phyloP scores from a whole-genome alignment of 2,797 vertebrate species.

The Natrix natrix region DNA sequence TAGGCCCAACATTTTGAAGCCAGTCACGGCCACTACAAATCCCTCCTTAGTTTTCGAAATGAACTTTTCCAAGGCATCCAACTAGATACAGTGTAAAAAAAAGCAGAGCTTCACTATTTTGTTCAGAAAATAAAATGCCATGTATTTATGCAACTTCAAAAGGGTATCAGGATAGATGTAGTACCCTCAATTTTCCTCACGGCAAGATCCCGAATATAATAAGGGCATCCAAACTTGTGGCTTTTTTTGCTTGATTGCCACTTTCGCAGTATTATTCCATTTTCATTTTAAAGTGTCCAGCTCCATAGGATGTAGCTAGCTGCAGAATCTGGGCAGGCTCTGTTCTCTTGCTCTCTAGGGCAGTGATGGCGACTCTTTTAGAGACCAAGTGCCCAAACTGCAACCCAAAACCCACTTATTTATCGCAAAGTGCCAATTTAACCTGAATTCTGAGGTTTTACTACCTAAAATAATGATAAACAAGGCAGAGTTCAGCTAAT shows the following conservation, averaged over 20 bases:
- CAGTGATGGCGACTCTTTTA: no score
- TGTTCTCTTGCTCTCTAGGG: not conserved
- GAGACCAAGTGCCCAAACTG: no score
- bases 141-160: not conserved
- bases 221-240: not conserved
- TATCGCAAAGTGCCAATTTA: no score
- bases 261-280: not conserved
- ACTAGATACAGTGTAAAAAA: not conserved
- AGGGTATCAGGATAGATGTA: not conserved
- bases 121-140: not conserved
- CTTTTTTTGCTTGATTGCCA: not conserved
- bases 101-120: not conserved
- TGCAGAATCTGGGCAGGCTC: not conserved
- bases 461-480: no score
- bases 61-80: not conserved
- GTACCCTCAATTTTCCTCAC: not conserved
- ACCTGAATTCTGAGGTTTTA: no score
- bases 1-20: not conserved
- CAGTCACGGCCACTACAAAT: not conserved
- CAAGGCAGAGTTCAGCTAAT: no score
- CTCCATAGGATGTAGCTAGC: not conserved
- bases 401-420: no score
- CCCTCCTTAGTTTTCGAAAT: not conserved
- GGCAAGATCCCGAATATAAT: not conserved
- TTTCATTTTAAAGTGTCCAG: not conserved